These are phyloP conservation scores for Gymnarchus niloticus DNA, from an alignment of 2,113 vertebrate species.

Conservation along the genomic window DNA sequence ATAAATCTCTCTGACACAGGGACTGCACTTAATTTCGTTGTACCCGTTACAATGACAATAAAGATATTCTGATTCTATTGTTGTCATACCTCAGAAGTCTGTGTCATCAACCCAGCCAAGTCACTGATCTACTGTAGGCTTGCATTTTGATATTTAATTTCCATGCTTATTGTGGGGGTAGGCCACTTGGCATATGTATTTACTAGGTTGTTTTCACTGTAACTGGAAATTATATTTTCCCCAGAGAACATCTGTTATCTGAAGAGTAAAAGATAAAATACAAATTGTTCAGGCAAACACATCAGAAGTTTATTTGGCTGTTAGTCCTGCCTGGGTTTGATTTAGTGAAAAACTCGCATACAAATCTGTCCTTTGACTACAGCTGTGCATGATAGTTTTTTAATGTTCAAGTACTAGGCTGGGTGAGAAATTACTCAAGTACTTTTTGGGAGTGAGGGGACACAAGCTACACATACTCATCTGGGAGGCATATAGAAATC, in stretches of 20 bases:
- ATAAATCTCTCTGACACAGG: too few relatives aligned
- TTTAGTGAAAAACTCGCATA: background rate
- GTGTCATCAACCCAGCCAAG: background rate
- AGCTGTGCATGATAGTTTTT: too few relatives aligned
- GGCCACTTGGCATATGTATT: background rate
- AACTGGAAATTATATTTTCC: background rate
- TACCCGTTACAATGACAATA: too few relatives aligned
- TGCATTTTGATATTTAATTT: background rate
- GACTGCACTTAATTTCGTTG: too few relatives aligned
- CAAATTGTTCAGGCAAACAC: background rate
- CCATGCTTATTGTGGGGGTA: background rate
- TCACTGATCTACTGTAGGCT: background rate
- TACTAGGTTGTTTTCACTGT: background rate
- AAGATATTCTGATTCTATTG: too few relatives aligned
- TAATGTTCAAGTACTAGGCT: too few relatives aligned
- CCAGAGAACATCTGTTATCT: background rate
- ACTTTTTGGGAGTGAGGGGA: too few relatives aligned
- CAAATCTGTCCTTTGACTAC: constrained; percentile 10
- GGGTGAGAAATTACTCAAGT: too few relatives aligned
- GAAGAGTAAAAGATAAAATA: constrained; percentile 1
- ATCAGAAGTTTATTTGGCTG: background rate
- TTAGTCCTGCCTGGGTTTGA: background rate
- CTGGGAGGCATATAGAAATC: too few relatives aligned
- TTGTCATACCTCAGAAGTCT: background rate
- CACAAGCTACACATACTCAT: too few relatives aligned